Evolutionary conservation across 1,140 invertebrate genomes (phyloP).

Genomic region (Saccostrea glomerata): DNA sequence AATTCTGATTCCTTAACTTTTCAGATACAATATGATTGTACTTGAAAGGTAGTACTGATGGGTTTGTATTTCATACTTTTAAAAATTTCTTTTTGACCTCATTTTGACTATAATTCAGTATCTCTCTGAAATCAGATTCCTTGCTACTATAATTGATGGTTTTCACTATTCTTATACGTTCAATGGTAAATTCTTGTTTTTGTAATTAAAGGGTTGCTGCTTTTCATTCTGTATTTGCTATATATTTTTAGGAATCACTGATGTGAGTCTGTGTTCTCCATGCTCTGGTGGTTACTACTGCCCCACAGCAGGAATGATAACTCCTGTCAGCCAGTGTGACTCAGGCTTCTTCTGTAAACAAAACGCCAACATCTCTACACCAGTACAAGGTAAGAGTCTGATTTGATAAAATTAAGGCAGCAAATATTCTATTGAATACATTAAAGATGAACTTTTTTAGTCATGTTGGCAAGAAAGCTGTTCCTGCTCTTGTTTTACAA

Average conservation of each 20-base stretch:
- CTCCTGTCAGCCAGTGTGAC: conserved; percentile 68
- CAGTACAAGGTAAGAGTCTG: conserved; percentile 70
- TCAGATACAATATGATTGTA: not conserved
- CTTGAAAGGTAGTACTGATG: too few relatives aligned
- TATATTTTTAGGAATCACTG: conserved; percentile 62
- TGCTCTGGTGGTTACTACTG: conserved; percentile 75
- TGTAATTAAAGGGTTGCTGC: too few relatives aligned
- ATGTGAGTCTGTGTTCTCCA: conserved; percentile 66
- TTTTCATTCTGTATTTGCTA: not conserved
- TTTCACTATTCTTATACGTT: not conserved
- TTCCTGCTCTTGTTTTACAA: too few relatives aligned
- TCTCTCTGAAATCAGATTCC: not conserved
- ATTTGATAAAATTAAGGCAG: too few relatives aligned
- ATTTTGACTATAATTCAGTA: not conserved
- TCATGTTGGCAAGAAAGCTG: too few relatives aligned
- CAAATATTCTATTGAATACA: too few relatives aligned
- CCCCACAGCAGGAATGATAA: conserved; percentile 72
- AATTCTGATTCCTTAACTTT: not conserved
- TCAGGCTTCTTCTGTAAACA: conserved; percentile 76
- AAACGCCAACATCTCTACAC: conserved; percentile 73
- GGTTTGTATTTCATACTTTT: not conserved
- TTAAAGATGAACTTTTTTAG: too few relatives aligned
- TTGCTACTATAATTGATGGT: not conserved
- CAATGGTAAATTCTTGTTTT: too few relatives aligned
- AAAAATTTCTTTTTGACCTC: not conserved